Base-by-base conservation (phyloP, 2,888 invertebrate species). In the Hypomecis atomaria region DNA sequence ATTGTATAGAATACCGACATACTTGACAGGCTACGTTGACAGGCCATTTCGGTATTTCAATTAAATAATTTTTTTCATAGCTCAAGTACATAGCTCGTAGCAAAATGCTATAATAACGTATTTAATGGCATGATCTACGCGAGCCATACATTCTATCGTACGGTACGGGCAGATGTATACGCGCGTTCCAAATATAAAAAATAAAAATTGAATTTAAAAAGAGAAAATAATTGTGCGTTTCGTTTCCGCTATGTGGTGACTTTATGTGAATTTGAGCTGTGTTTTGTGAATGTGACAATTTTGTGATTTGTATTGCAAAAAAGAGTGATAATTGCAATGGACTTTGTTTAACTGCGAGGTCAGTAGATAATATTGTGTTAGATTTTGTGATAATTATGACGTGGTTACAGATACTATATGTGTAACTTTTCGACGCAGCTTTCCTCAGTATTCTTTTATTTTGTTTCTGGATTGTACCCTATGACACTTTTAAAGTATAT, bases 81-180 rank as follows among this genome's bases (percentile, higher is more conserved):
- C 50, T 37, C 8, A 53, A 37, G 33, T 10, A 56, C 56, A 53
- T 57, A n/a, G 48, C 33, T 53, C 52, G 45, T 40, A 42, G 23
- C 34, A 47, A 58, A 42, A 48, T 52, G 58, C 58, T 52, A 23
- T 49, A 47, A 43, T 76, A 73, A 73, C 75, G 75, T 82, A 81
- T 81, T 79, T 79, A 81, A 81, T 74, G 72, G 76, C 76, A 75
- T 66, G 71, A 65, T 66, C 72, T 62, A 69, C 67, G 62, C 70
- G 53, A 68, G 66, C 72, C 66, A 72, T 71, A 74, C 79, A 82
- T 78, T 81, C 79, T 72, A 71, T 37, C 63, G 71, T 57, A 53
- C 63, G 79, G 71, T 76, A 71, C 76, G 65, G 73, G 63, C 59
- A 74, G 50, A 73, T 67, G 67, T 78, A 73, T 74, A 76, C 81